Conservation (phyloP, 2,888 invertebrate genomes). For the Aphelenchoides bicaudatus region DNA sequence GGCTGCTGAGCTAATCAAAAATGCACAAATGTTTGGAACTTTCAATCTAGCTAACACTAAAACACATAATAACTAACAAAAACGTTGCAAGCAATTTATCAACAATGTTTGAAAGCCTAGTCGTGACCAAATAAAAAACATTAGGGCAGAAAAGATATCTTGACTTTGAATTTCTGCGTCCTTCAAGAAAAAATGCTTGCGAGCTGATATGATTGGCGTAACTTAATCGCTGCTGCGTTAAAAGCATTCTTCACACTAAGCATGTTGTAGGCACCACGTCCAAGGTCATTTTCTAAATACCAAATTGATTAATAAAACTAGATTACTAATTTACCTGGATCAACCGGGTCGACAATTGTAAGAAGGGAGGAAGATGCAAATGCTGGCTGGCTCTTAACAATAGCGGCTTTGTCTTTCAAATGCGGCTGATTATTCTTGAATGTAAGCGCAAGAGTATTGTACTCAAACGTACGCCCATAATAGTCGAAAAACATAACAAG, state of each 20-base stretch:
- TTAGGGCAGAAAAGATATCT: too few relatives aligned
- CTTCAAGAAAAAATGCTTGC: too few relatives aligned
- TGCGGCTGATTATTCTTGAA: constrained; percentile 63
- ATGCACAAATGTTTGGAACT: too few relatives aligned
- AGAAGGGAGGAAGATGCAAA: constrained; percentile 79
- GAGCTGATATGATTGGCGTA: too few relatives aligned
- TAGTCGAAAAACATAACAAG: constrained; percentile 64
- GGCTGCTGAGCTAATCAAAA: too few relatives aligned
- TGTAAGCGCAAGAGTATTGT: constrained; percentile 72
- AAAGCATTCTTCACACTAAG: constrained; percentile 74
- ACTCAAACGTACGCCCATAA: constrained; percentile 87
- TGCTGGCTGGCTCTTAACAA: too few relatives aligned
- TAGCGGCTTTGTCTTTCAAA: not conserved
- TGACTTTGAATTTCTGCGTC: too few relatives aligned
- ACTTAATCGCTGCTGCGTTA: not conserved
- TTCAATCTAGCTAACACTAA: too few relatives aligned
- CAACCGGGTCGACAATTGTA: constrained; percentile 95
- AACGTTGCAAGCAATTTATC: too few relatives aligned
- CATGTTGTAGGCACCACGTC: constrained; percentile 90
- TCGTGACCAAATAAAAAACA: too few relatives aligned
- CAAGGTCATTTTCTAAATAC: constrained; percentile 82
- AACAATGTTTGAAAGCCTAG: too few relatives aligned
- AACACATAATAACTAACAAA: too few relatives aligned
- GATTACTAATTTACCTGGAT: constrained; percentile 62
- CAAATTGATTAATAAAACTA: not conserved